Conservation (phyloP, 2,797 vertebrate genomes). For the Sphaeramia orbicularis region DNA sequence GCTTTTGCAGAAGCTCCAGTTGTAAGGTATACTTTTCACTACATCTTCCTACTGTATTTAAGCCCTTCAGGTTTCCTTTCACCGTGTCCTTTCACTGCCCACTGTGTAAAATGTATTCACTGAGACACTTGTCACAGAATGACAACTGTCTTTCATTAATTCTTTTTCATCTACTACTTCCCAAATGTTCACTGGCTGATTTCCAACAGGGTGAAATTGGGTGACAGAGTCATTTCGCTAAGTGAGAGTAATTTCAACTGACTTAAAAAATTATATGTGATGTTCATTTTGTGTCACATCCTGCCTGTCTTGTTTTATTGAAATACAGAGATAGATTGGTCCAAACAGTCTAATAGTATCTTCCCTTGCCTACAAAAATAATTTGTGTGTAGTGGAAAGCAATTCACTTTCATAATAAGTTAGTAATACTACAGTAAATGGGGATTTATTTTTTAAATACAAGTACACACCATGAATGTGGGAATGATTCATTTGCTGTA, state of each 20-base stretch:
- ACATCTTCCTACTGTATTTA: constrained; percentile 2
- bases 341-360: constrained; percentile 1
- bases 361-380: not conserved
- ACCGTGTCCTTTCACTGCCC: not conserved
- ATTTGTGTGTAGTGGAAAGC: not conserved
- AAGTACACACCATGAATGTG: not conserved
- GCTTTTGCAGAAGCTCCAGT: no score
- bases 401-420: not conserved
- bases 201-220: constrained; percentile 47
- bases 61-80: not conserved
- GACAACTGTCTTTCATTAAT: constrained; percentile 48
- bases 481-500: constrained; percentile 27
- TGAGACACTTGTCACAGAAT: constrained; percentile 30
- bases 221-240: constrained; percentile 53
- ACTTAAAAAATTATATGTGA: constrained; percentile 1
- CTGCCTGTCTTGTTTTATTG: constrained; percentile 15
- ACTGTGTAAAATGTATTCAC: constrained; percentile 14
- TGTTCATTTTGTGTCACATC: constrained; percentile 16
- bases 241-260: constrained; percentile 51
- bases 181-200: constrained; percentile 30
- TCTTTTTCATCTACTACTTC: constrained; percentile 34
- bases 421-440: not conserved
- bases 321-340: constrained; percentile 26
- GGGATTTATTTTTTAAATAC: constrained; percentile 2
- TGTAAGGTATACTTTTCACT: constrained; percentile 7